phyloP scores from a whole-genome alignment of 2,113 vertebrate species.

The Hyperopisus bebe region DNA sequence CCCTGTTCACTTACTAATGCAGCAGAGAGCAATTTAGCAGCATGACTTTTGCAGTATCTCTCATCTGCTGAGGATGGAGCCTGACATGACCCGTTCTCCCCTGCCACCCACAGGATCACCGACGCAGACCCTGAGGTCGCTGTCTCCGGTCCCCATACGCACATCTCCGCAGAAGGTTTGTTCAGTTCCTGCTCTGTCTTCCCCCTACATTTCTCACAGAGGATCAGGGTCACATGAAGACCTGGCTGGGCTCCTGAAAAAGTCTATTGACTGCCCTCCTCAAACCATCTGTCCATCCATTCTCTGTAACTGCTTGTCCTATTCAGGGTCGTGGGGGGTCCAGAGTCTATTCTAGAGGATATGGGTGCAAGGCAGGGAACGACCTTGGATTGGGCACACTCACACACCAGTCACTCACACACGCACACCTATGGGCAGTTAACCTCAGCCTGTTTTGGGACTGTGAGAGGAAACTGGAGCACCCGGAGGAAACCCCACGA shows the following conservation, averaged over 20 bases:
- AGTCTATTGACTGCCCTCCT: not conserved
- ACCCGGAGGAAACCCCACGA: not conserved
- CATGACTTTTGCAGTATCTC: not conserved
- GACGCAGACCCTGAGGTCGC: conserved; percentile 73
- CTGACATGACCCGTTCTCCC: not conserved
- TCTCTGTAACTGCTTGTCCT: not conserved
- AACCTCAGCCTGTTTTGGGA: not conserved
- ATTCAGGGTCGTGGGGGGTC: not conserved
- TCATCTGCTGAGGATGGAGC: not conserved
- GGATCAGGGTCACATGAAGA: not conserved
- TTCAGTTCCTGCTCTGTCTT: conserved; percentile 5
- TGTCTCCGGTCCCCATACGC: conserved; percentile 80
- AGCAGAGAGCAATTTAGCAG: not conserved
- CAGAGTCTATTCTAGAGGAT: not conserved
- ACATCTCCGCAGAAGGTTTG: conserved; percentile 92
- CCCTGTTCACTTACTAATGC: not conserved
- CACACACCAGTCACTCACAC: not conserved
- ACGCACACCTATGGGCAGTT: not conserved
- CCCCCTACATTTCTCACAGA: not conserved
- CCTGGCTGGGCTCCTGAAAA: not conserved
- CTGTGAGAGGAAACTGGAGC: not conserved
- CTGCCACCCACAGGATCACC: conserved; percentile 72
- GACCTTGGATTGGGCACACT: not conserved
- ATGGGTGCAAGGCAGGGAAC: not conserved
- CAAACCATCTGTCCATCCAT: not conserved